Evolutionary conservation across 2,113 vertebrate genomes (phyloP).

Genomic region (Dicentrarchus labrax): DNA sequence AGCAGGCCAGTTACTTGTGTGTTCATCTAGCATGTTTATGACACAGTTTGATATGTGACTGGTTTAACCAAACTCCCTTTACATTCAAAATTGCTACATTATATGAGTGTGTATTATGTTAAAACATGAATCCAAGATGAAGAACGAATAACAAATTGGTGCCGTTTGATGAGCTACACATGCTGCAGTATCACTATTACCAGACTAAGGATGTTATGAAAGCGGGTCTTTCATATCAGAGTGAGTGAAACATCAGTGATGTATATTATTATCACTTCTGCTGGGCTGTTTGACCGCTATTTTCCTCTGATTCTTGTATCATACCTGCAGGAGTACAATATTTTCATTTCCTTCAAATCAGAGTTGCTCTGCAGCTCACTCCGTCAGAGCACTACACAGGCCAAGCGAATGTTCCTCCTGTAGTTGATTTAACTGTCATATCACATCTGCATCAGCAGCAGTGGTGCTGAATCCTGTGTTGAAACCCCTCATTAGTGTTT

Average conservation of each 20-base stretch:
- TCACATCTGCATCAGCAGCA: conserved; percentile 69
- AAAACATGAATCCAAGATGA: neutral
- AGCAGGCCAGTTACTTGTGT: conserved; percentile 17
- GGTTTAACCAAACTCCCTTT: conserved; percentile 30
- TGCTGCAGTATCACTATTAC: neutral
- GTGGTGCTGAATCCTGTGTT: conserved; percentile 54
- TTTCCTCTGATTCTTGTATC: conserved; percentile 32
- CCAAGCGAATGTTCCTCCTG: conserved; percentile 32
- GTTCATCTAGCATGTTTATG: conserved; percentile 31
- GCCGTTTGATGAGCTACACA: neutral
- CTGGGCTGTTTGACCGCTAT: conserved; percentile 13
- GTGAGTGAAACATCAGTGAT: conserved; percentile 8
- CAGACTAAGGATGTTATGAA: conserved; percentile 14
- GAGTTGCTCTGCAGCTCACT: conserved; percentile 28
- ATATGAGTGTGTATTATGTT: neutral
- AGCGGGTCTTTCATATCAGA: conserved; percentile 19
- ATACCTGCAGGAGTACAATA: conserved; percentile 36
- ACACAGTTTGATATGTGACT: neutral
- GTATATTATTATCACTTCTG: conserved; percentile 48
- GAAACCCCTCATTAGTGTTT: conserved; percentile 75
- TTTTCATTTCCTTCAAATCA: conserved; percentile 47
- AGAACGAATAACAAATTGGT: neutral
- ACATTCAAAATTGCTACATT: conserved; percentile 30
- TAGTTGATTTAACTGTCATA: conserved; percentile 68
- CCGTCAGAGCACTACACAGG: conserved; percentile 20